Conservation (phyloP, 2,888 invertebrate species). For the Lasioglossum morio region DNA sequence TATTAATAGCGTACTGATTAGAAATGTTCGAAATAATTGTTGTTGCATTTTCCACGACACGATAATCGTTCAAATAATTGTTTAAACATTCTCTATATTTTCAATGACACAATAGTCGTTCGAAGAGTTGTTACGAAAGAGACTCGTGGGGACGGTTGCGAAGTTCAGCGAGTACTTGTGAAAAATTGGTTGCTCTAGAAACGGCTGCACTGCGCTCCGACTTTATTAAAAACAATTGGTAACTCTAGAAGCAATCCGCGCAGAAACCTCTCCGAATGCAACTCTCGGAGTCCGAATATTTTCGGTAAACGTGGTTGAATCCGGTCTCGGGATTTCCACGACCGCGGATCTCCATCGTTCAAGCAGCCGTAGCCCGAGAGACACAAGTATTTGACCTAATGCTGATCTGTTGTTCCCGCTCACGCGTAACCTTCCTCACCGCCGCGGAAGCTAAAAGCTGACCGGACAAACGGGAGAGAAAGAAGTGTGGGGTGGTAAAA, state of each 20-base stretch:
- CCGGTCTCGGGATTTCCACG: background rate
- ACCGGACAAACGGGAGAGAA: background rate
- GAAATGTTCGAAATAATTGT: no score
- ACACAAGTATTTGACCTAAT: conserved; percentile 9
- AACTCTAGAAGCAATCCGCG: background rate
- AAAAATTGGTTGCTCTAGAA: no score
- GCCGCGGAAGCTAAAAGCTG: background rate
- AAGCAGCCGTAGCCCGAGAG: background rate
- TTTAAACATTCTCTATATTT: background rate
- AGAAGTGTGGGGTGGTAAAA: background rate
- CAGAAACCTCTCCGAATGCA: background rate
- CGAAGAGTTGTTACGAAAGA: no score
- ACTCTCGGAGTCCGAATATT: background rate
- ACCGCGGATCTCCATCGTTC: background rate
- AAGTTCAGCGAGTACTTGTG: no score
- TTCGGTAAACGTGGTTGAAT: background rate
- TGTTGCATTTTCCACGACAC: no score
- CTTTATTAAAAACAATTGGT: background rate
- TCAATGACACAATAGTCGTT: background rate
- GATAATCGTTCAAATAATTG: no score
- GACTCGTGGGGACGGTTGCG: no score
- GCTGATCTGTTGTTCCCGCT: background rate
- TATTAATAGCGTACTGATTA: no score
- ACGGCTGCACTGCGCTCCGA: no score
- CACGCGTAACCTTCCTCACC: conserved; percentile 2